Base-by-base conservation (phyloP, 2,888 invertebrate genomes). In the Caenorhabditis sp. region DNA sequence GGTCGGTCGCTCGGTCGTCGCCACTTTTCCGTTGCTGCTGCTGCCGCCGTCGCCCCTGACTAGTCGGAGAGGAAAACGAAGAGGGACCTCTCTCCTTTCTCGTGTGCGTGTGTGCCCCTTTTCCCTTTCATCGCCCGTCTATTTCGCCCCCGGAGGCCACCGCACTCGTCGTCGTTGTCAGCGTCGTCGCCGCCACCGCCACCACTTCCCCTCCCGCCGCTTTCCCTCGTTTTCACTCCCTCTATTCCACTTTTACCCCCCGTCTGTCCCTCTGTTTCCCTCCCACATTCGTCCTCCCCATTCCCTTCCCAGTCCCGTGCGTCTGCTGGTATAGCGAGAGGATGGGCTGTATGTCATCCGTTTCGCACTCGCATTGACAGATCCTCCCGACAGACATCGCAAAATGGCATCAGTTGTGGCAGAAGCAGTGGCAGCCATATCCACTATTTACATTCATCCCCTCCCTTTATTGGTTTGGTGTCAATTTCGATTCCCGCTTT, bases 61-160 rank as follows among this genome's bases (percentile, higher is more conserved):
- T 53, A 53, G 27, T 53, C 37, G 39, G 41, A 20, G 41, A n/a
- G 24, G 46, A 22, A 46, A 46, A 46, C 46, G 45, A 65, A n/a
- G 32, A 59, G 58, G 58, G 43, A 45, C 45, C 59, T 59, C 55
- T 55, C 46, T 65, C 45, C 65, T 65, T 56, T 56, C 56, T 65
- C 55, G 35, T 35, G 35, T 35, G 35, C 11, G 35, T 13, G 11
- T 35, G 11, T 35, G 35, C 13, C 30, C 6, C 30, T 7, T 27
- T 41, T 15, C 39, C 27, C 56, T 41, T 43, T 43, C 55, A 59
- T 61, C 61, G 32, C 59, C 70, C 52, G 45, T 52, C 70, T 70
- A 53, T 61, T 53, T 71, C 61, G 71, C 71, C 71, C 61, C 61
- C 71, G 62, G 61, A 61, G 62, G 71, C 71, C 61, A 62, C 61